These are phyloP conservation scores for Choloepus hoffmanni DNA, from an alignment of 2,113 vertebrate genomes.

Conservation along the genomic window DNA sequence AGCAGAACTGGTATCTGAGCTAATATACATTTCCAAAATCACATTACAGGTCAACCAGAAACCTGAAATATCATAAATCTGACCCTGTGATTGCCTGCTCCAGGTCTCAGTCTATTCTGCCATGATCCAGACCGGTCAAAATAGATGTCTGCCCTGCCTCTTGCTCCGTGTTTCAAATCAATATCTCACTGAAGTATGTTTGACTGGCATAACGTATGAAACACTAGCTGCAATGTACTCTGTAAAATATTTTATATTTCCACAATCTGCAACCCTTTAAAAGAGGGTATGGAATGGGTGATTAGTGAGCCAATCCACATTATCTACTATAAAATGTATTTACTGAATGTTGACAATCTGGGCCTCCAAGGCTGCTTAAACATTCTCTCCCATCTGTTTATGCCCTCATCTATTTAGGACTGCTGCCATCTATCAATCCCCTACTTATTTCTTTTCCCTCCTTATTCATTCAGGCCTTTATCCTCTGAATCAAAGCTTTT, in stretches of 20 bases:
- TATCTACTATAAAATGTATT: too few relatives aligned
- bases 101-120: background rate
- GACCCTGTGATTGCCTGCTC: background rate
- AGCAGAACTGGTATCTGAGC: too few relatives aligned
- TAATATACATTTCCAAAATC: background rate
- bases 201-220: background rate
- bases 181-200: background rate
- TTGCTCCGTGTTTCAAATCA: background rate
- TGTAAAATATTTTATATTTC: background rate
- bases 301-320: too few relatives aligned
- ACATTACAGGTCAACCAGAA: background rate
- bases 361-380: too few relatives aligned
- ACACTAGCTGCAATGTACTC: background rate
- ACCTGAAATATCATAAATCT: background rate
- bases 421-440: too few relatives aligned
- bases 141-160: background rate
- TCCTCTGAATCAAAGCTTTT: too few relatives aligned
- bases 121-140: background rate
- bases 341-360: too few relatives aligned
- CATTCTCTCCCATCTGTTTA: too few relatives aligned
- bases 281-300: background rate
- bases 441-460: too few relatives aligned
- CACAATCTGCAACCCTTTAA: background rate
- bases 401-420: too few relatives aligned
- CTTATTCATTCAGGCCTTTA: too few relatives aligned